phyloP scores from a whole-genome alignment of 2,888 invertebrate genomes.

The Parnassius smintheus region DNA sequence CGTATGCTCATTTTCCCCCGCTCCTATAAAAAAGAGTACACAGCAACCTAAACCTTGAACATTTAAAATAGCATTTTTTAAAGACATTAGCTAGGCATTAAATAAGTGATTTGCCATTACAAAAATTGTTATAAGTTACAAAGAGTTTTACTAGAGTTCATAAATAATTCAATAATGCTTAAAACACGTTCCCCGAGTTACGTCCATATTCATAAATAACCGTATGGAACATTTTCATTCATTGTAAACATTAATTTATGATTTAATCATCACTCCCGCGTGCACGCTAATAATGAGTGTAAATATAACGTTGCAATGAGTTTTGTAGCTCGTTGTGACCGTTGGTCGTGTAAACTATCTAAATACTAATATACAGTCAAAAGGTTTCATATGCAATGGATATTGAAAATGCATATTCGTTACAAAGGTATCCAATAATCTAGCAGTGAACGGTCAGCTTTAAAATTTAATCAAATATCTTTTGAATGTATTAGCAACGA shows the following conservation, averaged over 20 bases:
- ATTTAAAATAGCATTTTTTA: no score
- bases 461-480: constrained; percentile 8
- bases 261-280: constrained; percentile 26
- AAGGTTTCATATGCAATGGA: constrained; percentile 2
- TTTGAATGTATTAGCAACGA: constrained; percentile 3
- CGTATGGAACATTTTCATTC: constrained; percentile 27
- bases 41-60: no score
- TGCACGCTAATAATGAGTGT: constrained; percentile 22
- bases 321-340: constrained; percentile 5
- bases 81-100: no score
- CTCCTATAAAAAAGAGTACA: no score
- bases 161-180: constrained; percentile 24
- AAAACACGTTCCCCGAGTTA: constrained; percentile 22
- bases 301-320: constrained; percentile 22
- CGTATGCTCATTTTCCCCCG: no score
- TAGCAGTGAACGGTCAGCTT: not conserved
- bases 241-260: constrained; percentile 27
- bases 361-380: not conserved
- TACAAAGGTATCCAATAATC: constrained; percentile 11
- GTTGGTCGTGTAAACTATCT: constrained; percentile 8
- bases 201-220: constrained; percentile 22
- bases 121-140: constrained; percentile 1
- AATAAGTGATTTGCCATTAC: not conserved
- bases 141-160: constrained; percentile 15
- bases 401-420: constrained; percentile 8